Conservation (phyloP, 2,888 invertebrate genomes). For the Pimpla rufipes region DNA sequence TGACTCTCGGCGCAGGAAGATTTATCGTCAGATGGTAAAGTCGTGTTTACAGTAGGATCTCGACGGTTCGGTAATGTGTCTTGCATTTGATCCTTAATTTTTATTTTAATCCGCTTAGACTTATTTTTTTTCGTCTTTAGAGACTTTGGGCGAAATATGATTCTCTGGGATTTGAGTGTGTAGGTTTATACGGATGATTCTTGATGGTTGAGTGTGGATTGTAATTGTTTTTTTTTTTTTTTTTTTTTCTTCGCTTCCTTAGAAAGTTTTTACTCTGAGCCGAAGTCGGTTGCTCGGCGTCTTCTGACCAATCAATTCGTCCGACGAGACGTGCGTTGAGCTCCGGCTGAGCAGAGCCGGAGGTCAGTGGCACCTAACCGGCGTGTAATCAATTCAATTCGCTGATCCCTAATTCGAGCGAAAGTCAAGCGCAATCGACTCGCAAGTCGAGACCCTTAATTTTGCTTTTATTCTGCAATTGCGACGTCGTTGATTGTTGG, state of each 20-base stretch:
- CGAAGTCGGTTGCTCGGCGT: neutral
- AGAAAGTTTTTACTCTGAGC: neutral
- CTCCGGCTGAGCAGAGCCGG: neutral
- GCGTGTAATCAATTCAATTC: constrained; percentile 42
- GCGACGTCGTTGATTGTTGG: neutral
- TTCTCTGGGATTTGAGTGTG: too few relatives aligned
- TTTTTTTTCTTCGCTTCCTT: too few relatives aligned
- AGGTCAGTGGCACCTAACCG: constrained; percentile 41
- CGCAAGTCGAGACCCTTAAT: constrained; percentile 15
- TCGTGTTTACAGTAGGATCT: constrained; percentile 69
- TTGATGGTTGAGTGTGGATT: neutral
- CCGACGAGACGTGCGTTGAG: neutral
- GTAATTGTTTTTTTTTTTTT: neutral
- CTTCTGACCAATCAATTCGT: constrained; percentile 12
- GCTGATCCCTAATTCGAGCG: constrained; percentile 10
- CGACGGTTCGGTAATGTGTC: constrained; percentile 65
- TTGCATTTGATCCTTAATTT: constrained; percentile 54
- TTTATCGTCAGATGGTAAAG: constrained; percentile 70
- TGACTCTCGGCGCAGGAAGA: constrained; percentile 6
- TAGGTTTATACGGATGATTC: neutral
- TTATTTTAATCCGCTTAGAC: constrained; percentile 1
- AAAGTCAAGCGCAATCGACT: constrained; percentile 26
- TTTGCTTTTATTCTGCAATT: neutral
- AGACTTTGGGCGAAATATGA: too few relatives aligned
- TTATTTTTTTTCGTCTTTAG: neutral